Evolutionary conservation across 2,888 invertebrate species (phyloP), one percentile per base, ranked within the genome.

Genomic region (Nephrotoma guestfalica): DNA sequence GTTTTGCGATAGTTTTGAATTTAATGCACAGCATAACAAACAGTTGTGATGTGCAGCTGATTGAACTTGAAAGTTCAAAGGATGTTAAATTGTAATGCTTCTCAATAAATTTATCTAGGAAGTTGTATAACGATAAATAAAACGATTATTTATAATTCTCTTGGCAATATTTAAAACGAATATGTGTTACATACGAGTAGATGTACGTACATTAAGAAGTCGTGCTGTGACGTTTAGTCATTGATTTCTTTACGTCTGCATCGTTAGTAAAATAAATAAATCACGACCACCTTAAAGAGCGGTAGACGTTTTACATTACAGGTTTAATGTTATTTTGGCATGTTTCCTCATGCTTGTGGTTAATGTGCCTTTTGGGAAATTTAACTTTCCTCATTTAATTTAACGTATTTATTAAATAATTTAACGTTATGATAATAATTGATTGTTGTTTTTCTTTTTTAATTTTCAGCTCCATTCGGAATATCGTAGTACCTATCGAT

Each of bases 401-500:
- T 11, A 85, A 43, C 30, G 43, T 85, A 45, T 85, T 85, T 42
- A 86, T 86, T 86, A 51, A 40, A 45, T 30, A 45, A 45, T 85
- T 41, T 41, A 40, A 43, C 85, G 41, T 40, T 41, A 42, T 40
- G n/a, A 84, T 41, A 57, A 87, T 85, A 57, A 30, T 30, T 71
- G 30, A 71, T 30, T 57, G 11, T 15, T 51, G 6, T 51, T 51
- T 71, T 87, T 86, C 86, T 88, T 47, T 86, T 47, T 87, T 87
- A 88, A 85, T 88, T 91, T 93, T 88, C 94, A 97, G 96, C 95
- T 97, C 94, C 97, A 97, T 93, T 97, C 97, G 92, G 97, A 97
- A 92, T 97, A 97, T 93, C 94, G 97, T 94, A 97, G 97, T 94
- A 97, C 97, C 90, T 97, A 97, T 94, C 95, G 96, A 94, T 97